A percentile compares a stretch with the other conserved stretches of the same genome.
Evolutionary conservation across 1,140 invertebrate species (phyloP).

Genomic region (Spodoptera litura): DNA sequence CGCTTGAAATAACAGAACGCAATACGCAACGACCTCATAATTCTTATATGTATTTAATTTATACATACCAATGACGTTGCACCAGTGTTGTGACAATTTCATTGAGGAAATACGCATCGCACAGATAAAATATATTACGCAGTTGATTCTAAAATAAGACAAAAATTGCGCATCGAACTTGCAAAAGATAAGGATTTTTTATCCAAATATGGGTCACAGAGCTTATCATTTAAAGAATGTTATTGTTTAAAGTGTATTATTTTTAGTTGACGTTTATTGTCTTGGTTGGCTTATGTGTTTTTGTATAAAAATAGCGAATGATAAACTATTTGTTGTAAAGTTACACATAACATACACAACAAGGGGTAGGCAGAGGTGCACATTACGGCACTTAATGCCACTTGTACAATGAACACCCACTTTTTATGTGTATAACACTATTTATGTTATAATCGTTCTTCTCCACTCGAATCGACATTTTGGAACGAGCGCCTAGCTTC

Average conservation of each 20-base stretch:
- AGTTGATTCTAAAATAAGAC: slow-evolving; percentile 1
- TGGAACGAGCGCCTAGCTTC: too few species aligned
- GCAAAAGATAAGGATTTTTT: neutral
- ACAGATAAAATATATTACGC: slow-evolving; percentile 17
- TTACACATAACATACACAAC: too few species aligned
- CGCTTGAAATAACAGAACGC: neutral
- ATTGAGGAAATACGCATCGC: slow-evolving; percentile 4
- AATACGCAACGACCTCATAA: neutral
- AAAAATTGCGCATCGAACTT: neutral
- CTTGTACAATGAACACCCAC: too few species aligned
- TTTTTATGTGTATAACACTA: too few species aligned
- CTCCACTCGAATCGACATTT: too few species aligned
- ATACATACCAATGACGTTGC: neutral
- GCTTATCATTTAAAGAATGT: slow-evolving; percentile 4
- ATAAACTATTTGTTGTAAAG: neutral
- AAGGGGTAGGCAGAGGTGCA: too few species aligned
- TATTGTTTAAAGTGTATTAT: slow-evolving; percentile 9
- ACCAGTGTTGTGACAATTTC: neutral
- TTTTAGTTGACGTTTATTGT: neutral
- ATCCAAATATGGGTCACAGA: slow-evolving; percentile 5
- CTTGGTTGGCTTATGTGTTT: neutral
- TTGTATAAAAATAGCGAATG: neutral
- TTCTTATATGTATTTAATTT: neutral
- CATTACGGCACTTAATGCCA: too few species aligned
- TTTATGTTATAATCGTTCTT: too few species aligned